Conservation (phyloP, 37 sponge, comb jelly and placozoan species). For the Hormiphora californensis region DNA sequence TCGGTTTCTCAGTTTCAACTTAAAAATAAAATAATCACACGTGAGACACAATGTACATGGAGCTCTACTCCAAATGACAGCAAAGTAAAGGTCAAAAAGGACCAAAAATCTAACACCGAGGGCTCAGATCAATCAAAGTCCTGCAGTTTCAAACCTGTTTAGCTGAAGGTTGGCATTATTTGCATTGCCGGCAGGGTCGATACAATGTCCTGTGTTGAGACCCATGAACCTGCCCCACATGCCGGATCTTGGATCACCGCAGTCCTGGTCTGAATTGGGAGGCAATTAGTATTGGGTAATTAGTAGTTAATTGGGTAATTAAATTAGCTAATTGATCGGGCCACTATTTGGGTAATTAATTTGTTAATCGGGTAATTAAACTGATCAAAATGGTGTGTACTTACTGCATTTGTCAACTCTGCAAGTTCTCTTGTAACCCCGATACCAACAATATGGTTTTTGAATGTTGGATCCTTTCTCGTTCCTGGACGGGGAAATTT, state of each 20-base stretch:
- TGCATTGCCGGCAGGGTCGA: background rate
- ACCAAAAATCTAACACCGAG: too few species aligned
- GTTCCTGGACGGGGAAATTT: too few species aligned
- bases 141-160: background rate
- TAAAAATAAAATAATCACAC: too few species aligned
- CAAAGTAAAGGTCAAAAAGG: too few species aligned
- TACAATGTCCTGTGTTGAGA: background rate
- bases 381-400: too few species aligned
- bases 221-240: slow-evolving; percentile 31
- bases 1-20: too few species aligned
- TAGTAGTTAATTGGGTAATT: background rate
- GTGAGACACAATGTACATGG: too few species aligned
- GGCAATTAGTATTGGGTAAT: background rate
- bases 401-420: slow-evolving; percentile 33
- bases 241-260: slow-evolving; percentile 21
- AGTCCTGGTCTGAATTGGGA: slow-evolving; percentile 11
- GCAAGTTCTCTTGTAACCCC: background rate
- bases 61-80: too few species aligned
- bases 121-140: too few species aligned
- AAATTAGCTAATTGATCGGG: background rate
- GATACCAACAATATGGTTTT: background rate
- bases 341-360: background rate
- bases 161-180: background rate
- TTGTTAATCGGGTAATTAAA: too few species aligned
- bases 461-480: background rate